Evolutionary conservation across 2,888 invertebrate genomes (phyloP).

Genomic region (Melolontha melolontha): DNA sequence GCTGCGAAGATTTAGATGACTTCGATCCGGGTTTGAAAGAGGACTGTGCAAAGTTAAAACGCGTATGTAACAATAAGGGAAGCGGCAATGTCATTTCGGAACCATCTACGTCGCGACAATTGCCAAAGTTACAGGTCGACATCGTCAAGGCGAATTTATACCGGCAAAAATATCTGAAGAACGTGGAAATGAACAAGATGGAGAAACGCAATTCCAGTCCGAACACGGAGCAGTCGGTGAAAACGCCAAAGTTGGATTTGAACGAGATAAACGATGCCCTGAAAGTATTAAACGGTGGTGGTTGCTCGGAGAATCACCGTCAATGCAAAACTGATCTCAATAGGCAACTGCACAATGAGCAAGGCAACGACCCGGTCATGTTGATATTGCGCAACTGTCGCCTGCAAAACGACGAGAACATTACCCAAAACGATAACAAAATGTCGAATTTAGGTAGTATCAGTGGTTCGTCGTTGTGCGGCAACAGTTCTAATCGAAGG

Average conservation of each 20-base stretch:
- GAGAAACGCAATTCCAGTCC: slow-evolving; percentile 49
- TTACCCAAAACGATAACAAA: slow-evolving; percentile 42
- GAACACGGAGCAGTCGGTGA: slow-evolving; percentile 47
- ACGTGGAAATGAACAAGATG: slow-evolving; percentile 44
- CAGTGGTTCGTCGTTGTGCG: slow-evolving; percentile 8
- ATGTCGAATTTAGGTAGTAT: slow-evolving; percentile 11
- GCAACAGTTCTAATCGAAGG: slow-evolving; percentile 35
- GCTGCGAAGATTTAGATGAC: slow-evolving; percentile 81
- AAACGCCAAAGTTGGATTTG: slow-evolving; percentile 61
- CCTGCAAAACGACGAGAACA: slow-evolving; percentile 37
- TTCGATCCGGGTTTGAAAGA: slow-evolving; percentile 63
- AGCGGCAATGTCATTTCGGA: slow-evolving; percentile 36
- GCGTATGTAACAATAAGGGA: slow-evolving; percentile 47
- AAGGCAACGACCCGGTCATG: slow-evolving; percentile 31
- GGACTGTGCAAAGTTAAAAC: slow-evolving; percentile 49
- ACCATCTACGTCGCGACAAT: slow-evolving; percentile 57
- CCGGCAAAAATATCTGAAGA: slow-evolving; percentile 23
- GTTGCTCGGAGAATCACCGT: slow-evolving; percentile 4
- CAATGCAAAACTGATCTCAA: slow-evolving; percentile 59
- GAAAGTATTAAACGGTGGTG: slow-evolving; percentile 58
- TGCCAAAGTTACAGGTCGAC: slow-evolving; percentile 53
- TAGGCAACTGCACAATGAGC: slow-evolving; percentile 48
- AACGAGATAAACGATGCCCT: slow-evolving; percentile 65
- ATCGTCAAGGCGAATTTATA: slow-evolving; percentile 50
- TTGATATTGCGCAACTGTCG: slow-evolving; percentile 49